Evolutionary conservation across 2,888 invertebrate genomes (phyloP).

Genomic region (Acanthopleura granulata): DNA sequence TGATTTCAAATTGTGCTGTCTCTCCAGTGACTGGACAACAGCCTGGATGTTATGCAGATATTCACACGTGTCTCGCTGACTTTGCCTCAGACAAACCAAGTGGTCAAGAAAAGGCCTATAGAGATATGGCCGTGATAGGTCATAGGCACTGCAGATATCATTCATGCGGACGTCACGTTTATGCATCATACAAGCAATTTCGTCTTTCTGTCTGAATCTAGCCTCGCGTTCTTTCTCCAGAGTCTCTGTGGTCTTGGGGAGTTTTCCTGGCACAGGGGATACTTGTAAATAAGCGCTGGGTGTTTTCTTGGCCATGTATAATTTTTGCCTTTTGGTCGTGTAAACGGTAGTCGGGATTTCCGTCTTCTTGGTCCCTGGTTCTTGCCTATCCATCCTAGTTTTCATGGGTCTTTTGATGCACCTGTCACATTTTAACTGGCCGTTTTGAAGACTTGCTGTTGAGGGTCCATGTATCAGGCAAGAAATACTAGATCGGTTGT

Average conservation of each 20-base stretch:
- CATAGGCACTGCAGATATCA: not conserved
- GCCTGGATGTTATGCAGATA: not conserved
- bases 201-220: not conserved
- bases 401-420: no score
- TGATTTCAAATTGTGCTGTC: not conserved
- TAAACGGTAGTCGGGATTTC: no score
- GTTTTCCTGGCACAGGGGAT: not conserved
- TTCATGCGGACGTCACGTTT: not conserved
- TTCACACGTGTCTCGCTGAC: not conserved
- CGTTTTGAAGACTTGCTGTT: no score
- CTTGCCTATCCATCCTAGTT: no score
- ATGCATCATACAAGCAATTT: not conserved
- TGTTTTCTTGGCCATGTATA: no score
- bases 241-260: not conserved
- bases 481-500: no score
- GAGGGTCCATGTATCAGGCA: no score
- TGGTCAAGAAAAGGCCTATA: not conserved
- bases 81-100: not conserved
- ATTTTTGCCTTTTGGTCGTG: no score
- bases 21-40: not conserved
- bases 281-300: not conserved
- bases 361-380: no score
- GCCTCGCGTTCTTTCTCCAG: not conserved
- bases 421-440: no score
- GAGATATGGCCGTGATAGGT: not conserved